Evolutionary conservation across 2,888 invertebrate species (phyloP), one percentile per base, ranked within the genome.

Genomic region (Scaptomyza parva): DNA sequence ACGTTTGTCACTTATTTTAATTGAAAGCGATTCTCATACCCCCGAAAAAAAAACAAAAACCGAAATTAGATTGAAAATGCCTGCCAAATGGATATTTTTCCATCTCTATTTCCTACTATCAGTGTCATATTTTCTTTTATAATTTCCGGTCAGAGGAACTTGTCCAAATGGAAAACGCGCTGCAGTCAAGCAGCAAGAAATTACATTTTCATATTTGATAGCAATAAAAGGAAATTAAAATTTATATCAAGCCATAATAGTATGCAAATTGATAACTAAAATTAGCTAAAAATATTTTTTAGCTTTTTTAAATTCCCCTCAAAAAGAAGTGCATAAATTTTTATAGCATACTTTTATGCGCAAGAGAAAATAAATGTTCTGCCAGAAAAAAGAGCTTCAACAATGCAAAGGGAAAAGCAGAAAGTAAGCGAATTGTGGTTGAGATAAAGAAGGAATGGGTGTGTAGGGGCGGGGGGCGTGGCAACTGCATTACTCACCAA

Each of bases 1-100:
- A 62, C 69, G 66, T 77, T 77, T 83, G 65, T 77, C 86, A 83
- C 80, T 86, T 86, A 86, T 80, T 83, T 82, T 86, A 82, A 82
- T 86, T 82, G 84, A 86, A 82, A 82, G 73, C 77, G 62, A 63
- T 76, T 70, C 51, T 43, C 18, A 22, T 5, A 39, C 20, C n/a
- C n/a, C n/a, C 14, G 4, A 20, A 22, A 48, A 20, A 39, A 72
- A 60, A 55, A 40, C 18, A 22, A 40, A n/a, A n/a, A n/a, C n/a
- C n/a, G n/a, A n/a, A n/a, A n/a, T n/a, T n/a, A n/a, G n/a, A n/a
- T n/a, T n/a, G n/a, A n/a, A n/a, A 45, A 35, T 50, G 45, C 40
- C 51, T 50, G 45, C 40, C 51, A 43, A 70, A 47, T 51, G 66
- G 39, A 44, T 26, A 55, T 39, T 54, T 53, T 24, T 17, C 39